Conservation (phyloP, 2,113 vertebrate genomes). For the Catharus fuscescens region DNA sequence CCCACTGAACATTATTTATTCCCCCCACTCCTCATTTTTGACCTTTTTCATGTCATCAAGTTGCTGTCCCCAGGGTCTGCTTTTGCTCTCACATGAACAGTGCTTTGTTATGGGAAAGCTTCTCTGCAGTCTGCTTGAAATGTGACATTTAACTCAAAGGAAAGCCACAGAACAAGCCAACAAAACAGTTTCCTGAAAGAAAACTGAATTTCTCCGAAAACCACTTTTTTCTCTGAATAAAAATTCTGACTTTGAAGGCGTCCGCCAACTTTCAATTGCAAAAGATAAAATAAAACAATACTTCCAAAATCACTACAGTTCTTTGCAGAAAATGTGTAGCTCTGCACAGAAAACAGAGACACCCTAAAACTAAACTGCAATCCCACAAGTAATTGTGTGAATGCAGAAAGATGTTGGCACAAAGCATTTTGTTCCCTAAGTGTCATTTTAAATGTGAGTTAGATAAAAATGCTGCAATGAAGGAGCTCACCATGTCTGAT, state of each 20-base stretch:
- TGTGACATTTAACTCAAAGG: constrained; percentile 6
- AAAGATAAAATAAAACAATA: background rate
- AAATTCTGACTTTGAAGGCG: background rate
- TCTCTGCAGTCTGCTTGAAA: background rate
- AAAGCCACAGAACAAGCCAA: background rate
- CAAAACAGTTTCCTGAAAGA: background rate
- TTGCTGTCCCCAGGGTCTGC: background rate
- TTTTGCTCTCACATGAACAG: background rate
- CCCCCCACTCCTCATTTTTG: background rate
- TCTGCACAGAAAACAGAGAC: background rate
- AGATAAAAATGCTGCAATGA: background rate
- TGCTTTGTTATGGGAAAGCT: background rate
- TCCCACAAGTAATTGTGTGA: background rate
- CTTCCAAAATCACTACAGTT: background rate
- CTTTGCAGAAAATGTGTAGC: background rate
- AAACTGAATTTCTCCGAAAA: background rate
- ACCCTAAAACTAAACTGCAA: background rate
- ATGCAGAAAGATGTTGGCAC: background rate
- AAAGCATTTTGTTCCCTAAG: background rate
- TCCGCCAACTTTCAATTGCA: background rate
- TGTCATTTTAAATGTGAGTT: background rate
- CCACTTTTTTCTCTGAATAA: background rate
- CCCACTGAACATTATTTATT: background rate
- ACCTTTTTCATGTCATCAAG: constrained; percentile 31
- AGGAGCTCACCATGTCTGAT: background rate